Base-by-base conservation (phyloP, 2,888 invertebrate species). In the Macaria liturata region DNA sequence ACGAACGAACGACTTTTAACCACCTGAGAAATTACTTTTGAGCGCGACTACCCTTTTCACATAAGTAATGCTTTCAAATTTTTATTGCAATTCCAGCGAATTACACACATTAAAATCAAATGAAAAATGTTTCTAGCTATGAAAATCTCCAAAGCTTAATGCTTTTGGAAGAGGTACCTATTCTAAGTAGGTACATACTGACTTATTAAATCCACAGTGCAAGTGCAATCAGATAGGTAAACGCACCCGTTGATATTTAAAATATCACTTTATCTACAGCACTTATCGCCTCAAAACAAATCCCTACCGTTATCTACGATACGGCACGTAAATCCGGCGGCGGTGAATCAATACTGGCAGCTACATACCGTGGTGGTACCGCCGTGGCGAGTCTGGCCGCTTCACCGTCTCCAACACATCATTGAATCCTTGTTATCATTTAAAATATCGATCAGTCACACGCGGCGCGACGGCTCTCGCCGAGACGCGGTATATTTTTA, bases 351-450 rank as follows among this genome's bases (percentile, higher is more conserved):
- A 89, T 87, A 88, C 74, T 71, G 77, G 50, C 54, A 54, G 47
- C 62, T 70, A 74, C 67, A 68, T 73, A 74, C 70, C 72, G 71
- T 67, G 68, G 3, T 32, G 45, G 37, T 46, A 49, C 49, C 60
- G 64, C 49, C 67, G 67, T 72, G 68, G 74, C 66, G 57, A 67
- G 80, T 75, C 72, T 74, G 75, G 76, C 78, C 71, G 70, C 79
- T 69, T 82, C 85, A 86, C 81, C 70, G 80, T 84, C 84, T 86
- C 84, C 80, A 80, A 83, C 84, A 88, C 84, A 74, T 88, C 84
- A 89, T 89, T 88, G 84, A 90, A 91, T 87, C 83, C 91, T 88
- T 91, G 88, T 88, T 91, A 91, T 88, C 88, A 90, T 91, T 91
- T 88, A 88, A 84, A 91, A 87, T 91, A 91, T 91, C 89, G 91